Evolutionary conservation across 2,888 invertebrate species (phyloP), one percentile per base, ranked within the genome.

Genomic region (Melinopterus prodromus): DNA sequence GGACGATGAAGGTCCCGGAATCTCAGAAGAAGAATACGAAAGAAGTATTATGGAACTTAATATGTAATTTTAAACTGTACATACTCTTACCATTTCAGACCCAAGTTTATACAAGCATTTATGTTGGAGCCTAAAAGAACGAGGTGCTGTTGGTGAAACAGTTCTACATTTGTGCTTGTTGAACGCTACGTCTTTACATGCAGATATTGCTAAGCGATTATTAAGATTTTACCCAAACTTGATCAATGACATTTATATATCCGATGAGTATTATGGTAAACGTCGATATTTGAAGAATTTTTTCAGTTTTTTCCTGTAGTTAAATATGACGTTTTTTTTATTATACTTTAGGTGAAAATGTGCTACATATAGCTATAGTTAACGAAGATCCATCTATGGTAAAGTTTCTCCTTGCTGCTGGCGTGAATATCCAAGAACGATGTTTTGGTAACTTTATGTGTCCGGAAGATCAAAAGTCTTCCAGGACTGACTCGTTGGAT

Each of bases 381-480:
- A 99, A 99, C 89, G 99, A 99, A 88, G 99, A 99, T 88, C 98
- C 98, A 0, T 95, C 97, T 0, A 98, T 99, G 97, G 99, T 99
- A 6, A 98, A 98, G 90, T 98, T 95, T 88, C 91, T 99, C 5
- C 89, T 99, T 76, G 97, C 98, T 88, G 94, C 96, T 26, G 97
- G 97, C 0, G 98, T 97, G 0, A 94, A 99, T 89, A 96, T 97
- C 82, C 95, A 97, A 87, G 97, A 98, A 88, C 92, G 98, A n/a
- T 98, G 98, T 87, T 95, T 93, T 85, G 99, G 99, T 0, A 96
- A 97, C 87, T 99, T 99, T 88, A 99, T 99, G 96, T 96, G 96
- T 81, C 97, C 99, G 0, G 99, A 99, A 87, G 99, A 99, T 89
- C 99, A 99, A 89, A 99, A 99, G 88, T 94, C 95, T 0, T 96